Percentiles rank a stretch among this genome's conserved stretches.
phyloP scores from a whole-genome alignment of 2,113 vertebrate species.

The Chloropsis hardwickii region DNA sequence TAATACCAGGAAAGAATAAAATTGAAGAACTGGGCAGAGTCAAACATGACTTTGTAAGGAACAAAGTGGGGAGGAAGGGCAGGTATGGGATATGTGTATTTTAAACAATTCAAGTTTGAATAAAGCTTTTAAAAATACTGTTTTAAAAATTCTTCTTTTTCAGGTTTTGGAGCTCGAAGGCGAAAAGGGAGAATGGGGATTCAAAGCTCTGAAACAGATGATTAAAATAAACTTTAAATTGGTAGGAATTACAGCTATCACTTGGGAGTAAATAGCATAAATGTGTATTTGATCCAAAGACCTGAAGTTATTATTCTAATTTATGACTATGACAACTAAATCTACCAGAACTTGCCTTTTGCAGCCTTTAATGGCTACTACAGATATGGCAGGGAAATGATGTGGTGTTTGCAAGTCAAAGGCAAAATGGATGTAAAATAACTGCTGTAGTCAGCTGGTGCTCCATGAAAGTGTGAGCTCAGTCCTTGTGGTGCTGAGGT shows the following conservation, averaged over 20 bases:
- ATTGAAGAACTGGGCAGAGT: neutral
- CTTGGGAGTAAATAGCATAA: neutral
- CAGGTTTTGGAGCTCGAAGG: slow-evolving; percentile 98
- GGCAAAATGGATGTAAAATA: neutral
- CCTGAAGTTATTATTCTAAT: neutral
- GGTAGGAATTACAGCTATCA: slow-evolving; percentile 75
- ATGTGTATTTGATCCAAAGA: neutral
- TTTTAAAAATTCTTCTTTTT: slow-evolving; percentile 38
- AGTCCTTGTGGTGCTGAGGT: neutral
- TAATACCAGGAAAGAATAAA: neutral
- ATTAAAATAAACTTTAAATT: slow-evolving; percentile 99
- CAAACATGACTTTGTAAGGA: neutral
- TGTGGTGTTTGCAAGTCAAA: neutral
- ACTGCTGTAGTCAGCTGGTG: neutral
- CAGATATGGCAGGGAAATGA: neutral
- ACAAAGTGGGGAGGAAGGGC: accelerated
- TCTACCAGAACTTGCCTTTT: neutral
- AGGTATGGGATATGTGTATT: neutral
- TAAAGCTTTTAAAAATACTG: neutral
- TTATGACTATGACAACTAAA: neutral
- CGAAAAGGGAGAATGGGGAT: slow-evolving; percentile 99
- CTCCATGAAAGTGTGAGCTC: neutral
- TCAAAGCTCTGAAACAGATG: slow-evolving; percentile 99
- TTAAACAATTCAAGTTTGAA: neutral
- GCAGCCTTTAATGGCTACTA: neutral